A percentile compares a stretch with the other conserved stretches of the same genome.
Conservation (phyloP, 2,888 invertebrate species). For the Cryptocheilus praepositus region DNA sequence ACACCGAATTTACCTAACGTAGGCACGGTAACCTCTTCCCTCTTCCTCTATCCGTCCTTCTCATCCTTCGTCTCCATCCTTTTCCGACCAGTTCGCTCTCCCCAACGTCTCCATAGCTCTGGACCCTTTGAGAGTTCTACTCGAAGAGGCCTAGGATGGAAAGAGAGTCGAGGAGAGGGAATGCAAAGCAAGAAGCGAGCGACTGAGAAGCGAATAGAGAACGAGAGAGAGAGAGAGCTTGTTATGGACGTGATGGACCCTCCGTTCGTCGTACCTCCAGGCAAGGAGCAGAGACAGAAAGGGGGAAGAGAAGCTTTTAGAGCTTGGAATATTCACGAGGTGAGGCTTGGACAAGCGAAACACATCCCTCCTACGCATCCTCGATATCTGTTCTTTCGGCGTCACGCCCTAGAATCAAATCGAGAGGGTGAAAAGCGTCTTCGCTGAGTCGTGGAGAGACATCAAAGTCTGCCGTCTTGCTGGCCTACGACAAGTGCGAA, state of each 20-base stretch:
- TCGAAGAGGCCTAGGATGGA: constrained; percentile 60
- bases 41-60: constrained; percentile 34
- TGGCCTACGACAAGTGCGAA: too few species aligned
- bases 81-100: constrained; percentile 23
- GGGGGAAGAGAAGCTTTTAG: constrained; percentile 71
- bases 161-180: constrained; percentile 41
- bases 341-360: constrained; percentile 68
- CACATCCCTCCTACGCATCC: constrained; percentile 56
- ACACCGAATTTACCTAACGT: constrained; percentile 72
- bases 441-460: constrained; percentile 34
- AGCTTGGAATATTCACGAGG: constrained; percentile 74
- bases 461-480: constrained; percentile 8
- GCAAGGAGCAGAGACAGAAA: constrained; percentile 46
- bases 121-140: constrained; percentile 59
- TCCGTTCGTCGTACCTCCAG: constrained; percentile 66
- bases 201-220: constrained; percentile 19
- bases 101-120: constrained; percentile 60
- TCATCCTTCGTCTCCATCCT: constrained; percentile 34
- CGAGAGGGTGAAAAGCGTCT: constrained; percentile 36
- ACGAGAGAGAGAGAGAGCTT: constrained; percentile 59
- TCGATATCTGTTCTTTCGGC: constrained; percentile 52
- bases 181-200: constrained; percentile 22
- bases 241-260: constrained; percentile 75
- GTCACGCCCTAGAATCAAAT: constrained; percentile 47
- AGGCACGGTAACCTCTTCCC: constrained; percentile 59